Evolutionary conservation across 2,113 vertebrate genomes (phyloP), one percentile per base, ranked within the genome.

Genomic region (Ptilonorhynchus violaceus): DNA sequence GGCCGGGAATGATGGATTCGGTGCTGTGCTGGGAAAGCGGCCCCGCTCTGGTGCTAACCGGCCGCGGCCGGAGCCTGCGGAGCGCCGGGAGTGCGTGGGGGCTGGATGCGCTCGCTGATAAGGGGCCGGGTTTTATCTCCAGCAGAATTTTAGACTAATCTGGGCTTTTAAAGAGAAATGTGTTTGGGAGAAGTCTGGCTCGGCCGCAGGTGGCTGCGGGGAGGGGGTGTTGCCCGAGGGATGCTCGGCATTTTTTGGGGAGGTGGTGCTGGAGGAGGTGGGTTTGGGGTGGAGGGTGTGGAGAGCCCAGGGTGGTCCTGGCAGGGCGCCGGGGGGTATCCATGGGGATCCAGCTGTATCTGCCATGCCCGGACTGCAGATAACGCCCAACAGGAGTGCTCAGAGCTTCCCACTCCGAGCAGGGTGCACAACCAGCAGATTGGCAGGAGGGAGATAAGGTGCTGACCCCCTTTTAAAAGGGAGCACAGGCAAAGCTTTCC

Each of bases 161-260:
- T 87, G 74, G 83, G 96, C 86, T 97, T 96, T 96, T 95, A 95
- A 15, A 76, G 76, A 96, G 95, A 94, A 93, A 96, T 93, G 93
- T 84, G 94, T 53, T 75, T 37, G 89, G 87, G 41, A 96, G 93
- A 92, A 60, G 50, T 2, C 93, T 89, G 83, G 30, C 46, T 3
- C 10, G 87, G 77, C 46, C 1, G 4, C 94, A 96, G 95, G 93
- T 95, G 85, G 70, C 60, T 90, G 49, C 2, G 20, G 35, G 60
- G 68, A 79, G 16, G 68, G 56, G 33, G 17, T 62, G 76, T 10
- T 63, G 1, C 31, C 3, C 2, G 50, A 66, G 59, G 70, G 95
- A 89, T 88, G 92, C 67, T 83, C 49, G 0, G 73, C 56, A 92
- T 93, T 88, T 96, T 95, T 91, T 0, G 6, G 56, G 70, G n/a